Conservation (phyloP, 1,140 invertebrate species). For the Sitodiplosis mosellana region DNA sequence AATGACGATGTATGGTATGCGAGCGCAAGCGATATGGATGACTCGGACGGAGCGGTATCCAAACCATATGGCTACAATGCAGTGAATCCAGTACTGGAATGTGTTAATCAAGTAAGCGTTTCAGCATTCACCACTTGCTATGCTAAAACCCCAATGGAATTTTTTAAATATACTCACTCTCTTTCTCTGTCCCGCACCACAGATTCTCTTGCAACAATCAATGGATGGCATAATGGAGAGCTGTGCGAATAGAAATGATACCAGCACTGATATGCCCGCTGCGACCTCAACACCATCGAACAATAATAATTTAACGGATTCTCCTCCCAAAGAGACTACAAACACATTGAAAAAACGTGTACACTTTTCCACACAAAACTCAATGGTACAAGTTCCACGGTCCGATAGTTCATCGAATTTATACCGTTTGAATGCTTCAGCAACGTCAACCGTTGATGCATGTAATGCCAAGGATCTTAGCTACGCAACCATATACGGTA, state of each 20-base stretch:
- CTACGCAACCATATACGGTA: slow-evolving; percentile 31
- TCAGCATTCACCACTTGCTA: too few species aligned
- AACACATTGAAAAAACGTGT: slow-evolving; percentile 20
- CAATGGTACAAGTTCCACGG: slow-evolving; percentile 17
- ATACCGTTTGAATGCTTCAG: slow-evolving; percentile 7
- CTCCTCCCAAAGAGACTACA: slow-evolving; percentile 5
- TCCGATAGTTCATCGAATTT: slow-evolving; percentile 8
- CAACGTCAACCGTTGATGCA: slow-evolving; percentile 2
- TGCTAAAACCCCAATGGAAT: too few species aligned
- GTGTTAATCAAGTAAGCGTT: slow-evolving; percentile 37
- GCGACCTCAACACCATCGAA: slow-evolving; percentile 7
- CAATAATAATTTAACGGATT: slow-evolving; percentile 5
- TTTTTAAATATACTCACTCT: slow-evolving; percentile 16
- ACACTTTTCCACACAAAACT: slow-evolving; percentile 23
- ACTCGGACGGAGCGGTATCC: slow-evolving; percentile 26
- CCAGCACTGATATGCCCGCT: background rate
- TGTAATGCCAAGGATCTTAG: slow-evolving; percentile 7
- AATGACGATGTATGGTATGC: slow-evolving; percentile 45
- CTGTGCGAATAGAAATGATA: too few species aligned
- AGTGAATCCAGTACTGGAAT: slow-evolving; percentile 49
- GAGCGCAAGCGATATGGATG: slow-evolving; percentile 37
- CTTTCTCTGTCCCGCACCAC: background rate
- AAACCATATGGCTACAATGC: slow-evolving; percentile 21
- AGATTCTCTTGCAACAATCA: slow-evolving; percentile 21
- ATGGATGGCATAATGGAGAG: slow-evolving; percentile 13